Conservation (phyloP, 2,888 invertebrate species). For the Dynastes tityus region DNA sequence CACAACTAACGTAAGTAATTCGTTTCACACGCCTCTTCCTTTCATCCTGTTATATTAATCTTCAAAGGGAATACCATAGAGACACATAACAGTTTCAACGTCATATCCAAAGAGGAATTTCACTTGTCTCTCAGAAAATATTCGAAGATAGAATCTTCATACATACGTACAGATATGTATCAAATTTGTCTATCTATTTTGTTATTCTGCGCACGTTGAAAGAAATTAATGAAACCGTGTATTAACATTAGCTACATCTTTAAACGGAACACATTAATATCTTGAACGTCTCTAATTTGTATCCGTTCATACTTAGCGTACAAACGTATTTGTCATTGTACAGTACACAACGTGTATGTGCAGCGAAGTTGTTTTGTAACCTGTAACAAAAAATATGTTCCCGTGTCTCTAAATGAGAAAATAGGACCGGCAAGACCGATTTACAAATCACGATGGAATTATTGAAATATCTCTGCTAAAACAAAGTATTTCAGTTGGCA, state of each 20-base stretch:
- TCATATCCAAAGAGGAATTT: no score
- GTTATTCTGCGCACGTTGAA: background rate
- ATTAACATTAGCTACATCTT: constrained; percentile 2
- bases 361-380: constrained; percentile 15
- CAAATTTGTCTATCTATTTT: background rate
- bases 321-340: constrained; percentile 27
- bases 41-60: no score
- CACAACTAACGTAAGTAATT: no score
- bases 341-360: background rate
- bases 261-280: constrained; percentile 24
- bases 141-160: no score
- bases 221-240: constrained; percentile 12
- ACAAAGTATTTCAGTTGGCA: no score
- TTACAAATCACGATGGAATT: background rate
- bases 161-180: no score
- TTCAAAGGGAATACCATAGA: no score
- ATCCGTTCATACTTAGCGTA: constrained; percentile 10
- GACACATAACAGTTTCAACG: no score
- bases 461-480: background rate
- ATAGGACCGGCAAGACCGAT: background rate
- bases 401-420: background rate
- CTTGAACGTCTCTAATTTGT: constrained; percentile 18
- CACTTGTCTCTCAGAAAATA: no score
- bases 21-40: no score
- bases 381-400: background rate